These are phyloP conservation scores for Lordiphosa clarofinis DNA, from an alignment of 1,140 invertebrate species.

Conservation along the genomic window DNA sequence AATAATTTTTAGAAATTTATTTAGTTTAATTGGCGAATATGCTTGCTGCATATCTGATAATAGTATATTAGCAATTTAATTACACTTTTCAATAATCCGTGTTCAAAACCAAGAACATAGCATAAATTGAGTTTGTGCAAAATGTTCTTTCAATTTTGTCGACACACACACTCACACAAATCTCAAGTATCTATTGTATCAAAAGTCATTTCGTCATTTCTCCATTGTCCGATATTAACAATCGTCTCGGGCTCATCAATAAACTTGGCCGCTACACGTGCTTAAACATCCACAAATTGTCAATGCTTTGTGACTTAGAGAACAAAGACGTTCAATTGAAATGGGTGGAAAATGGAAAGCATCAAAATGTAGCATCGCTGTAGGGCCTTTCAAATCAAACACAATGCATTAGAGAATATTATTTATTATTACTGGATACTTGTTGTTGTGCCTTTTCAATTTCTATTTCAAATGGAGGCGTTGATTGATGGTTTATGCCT, in stretches of 20 bases:
- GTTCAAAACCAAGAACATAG: no score
- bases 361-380: slow-evolving; percentile 11
- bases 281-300: slow-evolving; percentile 31
- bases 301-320: slow-evolving; percentile 30
- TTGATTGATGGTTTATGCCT: slow-evolving; percentile 25
- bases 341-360: slow-evolving; percentile 12
- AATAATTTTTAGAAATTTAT: background rate
- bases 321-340: slow-evolving; percentile 34
- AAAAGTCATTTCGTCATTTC: slow-evolving; percentile 28
- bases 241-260: slow-evolving; percentile 43
- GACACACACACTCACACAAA: background rate
- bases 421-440: slow-evolving; percentile 55
- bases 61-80: no score
- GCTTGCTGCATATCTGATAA: no score
- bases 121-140: no score
- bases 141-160: slow-evolving; percentile 1
- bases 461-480: slow-evolving; percentile 13
- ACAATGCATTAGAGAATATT: slow-evolving; percentile 54
- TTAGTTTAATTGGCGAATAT: no score
- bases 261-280: slow-evolving; percentile 48
- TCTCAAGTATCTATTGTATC: slow-evolving; percentile 4
- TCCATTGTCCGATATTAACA: slow-evolving; percentile 22
- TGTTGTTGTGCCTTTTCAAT: slow-evolving; percentile 38
- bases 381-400: slow-evolving; percentile 51
- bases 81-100: no score